These are phyloP conservation scores for Petaurus breviceps DNA, from an alignment of 2,113 vertebrate genomes.

Conservation along the genomic window DNA sequence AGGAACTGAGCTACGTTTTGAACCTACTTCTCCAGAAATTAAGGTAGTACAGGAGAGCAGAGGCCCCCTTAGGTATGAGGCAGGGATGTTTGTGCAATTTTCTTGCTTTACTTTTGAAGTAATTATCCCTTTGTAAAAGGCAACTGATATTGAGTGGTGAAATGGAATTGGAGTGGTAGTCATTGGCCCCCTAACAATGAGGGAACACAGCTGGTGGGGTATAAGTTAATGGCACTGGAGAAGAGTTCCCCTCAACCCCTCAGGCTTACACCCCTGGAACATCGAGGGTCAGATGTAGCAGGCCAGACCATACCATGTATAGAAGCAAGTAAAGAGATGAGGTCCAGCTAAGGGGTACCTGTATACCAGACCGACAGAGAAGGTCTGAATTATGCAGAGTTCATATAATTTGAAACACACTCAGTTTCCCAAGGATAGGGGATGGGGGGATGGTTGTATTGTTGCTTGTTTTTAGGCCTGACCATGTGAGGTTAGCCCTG, in stretches of 20 bases:
- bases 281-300: neutral
- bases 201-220: neutral
- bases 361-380: neutral
- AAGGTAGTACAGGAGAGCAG: neutral
- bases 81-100: neutral
- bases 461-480: neutral
- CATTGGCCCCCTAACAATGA: neutral
- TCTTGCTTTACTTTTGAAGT: neutral
- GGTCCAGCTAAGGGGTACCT: neutral
- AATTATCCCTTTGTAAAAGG: neutral
- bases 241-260: neutral
- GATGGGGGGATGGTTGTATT: neutral
- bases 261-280: neutral
- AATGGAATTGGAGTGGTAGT: neutral
- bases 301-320: neutral
- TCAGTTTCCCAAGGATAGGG: neutral
- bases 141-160: neutral
- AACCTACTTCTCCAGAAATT: neutral
- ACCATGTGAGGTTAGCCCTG: neutral
- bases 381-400: neutral
- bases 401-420: neutral
- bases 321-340: neutral
- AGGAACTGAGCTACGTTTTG: neutral
- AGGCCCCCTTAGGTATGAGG: neutral
- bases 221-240: neutral